Base-by-base conservation (phyloP, 2,113 vertebrate genomes). In the Semnornis frantzii region DNA sequence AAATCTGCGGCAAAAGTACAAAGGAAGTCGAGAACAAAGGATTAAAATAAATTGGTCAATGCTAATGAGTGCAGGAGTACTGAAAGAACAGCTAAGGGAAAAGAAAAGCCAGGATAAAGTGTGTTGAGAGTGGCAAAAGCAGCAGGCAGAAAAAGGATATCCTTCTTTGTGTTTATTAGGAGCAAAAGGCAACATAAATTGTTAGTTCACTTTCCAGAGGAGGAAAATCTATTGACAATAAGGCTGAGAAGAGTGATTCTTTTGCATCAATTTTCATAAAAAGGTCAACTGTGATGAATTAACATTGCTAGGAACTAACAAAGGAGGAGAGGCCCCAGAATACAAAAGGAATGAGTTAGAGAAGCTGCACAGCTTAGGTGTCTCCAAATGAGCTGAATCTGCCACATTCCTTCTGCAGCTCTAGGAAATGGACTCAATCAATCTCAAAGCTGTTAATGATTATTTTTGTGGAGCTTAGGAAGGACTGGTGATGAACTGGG, bases 261-360 rank as follows among this genome's bases (percentile, higher is more conserved):
- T 92, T 85, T 85, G 31, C 76, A 85, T 59, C 33, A 71, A 5
- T 85, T 96, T 88, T 90, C 82, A 90, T 81, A 83, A 59, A 88
- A 93, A 85, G 72, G 65, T 93, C 90, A 90, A 15, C 54, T 74
- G 54, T 88, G 85, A 85, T 87, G 31, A 91, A 94, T 93, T 93
- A 94, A 74, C 9, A 1, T 52, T 66, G 42, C 64, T 83, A 93
- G 83, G 54, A 77, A 48, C 42, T 63, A 90, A 93, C 46, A 85
- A 88, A 94, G 60, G 55, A 68, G 42, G 66, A 85, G 83, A 93
- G 6, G 12, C 48, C 58, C 58, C 58, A 72, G 54, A 86, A 90
- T 33, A 95, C 59, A 91, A 92, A 92, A 83, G 37, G 33, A 57
- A 75, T 30, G 77, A 30, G 65, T 77, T 74, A 60, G 62, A 69